Base-by-base conservation (phyloP, 2,113 vertebrate genomes). In the Acrocephalus arundinaceus region DNA sequence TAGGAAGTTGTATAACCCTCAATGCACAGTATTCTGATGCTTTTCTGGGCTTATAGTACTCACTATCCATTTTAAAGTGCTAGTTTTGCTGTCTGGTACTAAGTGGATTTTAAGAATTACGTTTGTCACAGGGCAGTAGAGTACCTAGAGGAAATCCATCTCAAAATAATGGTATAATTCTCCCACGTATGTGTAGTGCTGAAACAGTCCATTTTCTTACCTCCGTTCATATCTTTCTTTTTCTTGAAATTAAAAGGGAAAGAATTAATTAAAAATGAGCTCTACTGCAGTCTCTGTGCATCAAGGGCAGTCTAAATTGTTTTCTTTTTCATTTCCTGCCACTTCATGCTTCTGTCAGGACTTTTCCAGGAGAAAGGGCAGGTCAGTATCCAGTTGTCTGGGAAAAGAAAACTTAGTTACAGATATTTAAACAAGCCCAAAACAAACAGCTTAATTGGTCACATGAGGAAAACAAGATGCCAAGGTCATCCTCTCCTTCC, bases 311-410 rank as follows among this genome's bases (percentile, higher is more conserved):
- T 52, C 87, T 92, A 77, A 96, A 96, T 35, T 61, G 51, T 89
- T 96, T 93, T 89, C 15, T 78, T 90, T 93, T 96, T 91, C 9
- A 75, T 90, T 95, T 95, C 84, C 93, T 96, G 74, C 45, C 35
- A 66, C 78, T 90, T 87, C 39, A 39, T 61, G 74, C 51, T 88
- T 95, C 86, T 3, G 2, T 89, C 46, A 61, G 41, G 45, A 79
- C 57, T 87, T 85, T 87, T 84, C 63, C 65, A 81, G 86, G 74
- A 86, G 84, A 81, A 85, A 74, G 55, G 61, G 81, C 71, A 95
- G 39, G 77, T 87, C 74, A 67, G 37, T 73, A 57, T 81, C 79
- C 80, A 74, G 79, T 85, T 96, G 48, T 92, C 82, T 88, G 58
- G 71, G 80, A 94, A 85, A 88, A 94, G 78, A 92, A 70, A 55